Base-by-base conservation (phyloP, 2,113 vertebrate species). In the Peromyscus californicus region DNA sequence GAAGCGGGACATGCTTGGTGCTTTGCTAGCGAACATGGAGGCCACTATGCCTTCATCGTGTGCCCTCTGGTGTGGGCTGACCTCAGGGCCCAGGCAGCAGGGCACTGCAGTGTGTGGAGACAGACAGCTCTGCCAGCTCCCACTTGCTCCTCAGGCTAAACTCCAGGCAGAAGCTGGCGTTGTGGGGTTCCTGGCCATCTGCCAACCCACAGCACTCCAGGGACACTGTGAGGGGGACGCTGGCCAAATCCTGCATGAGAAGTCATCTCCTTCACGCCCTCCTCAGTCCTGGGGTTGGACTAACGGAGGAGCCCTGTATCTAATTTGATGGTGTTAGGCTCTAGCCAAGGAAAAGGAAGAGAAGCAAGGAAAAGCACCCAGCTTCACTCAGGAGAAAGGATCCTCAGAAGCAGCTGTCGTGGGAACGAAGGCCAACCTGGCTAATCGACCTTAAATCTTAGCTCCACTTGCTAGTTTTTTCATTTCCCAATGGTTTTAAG, bases 111-210 rank as follows among this genome's bases (percentile, higher is more conserved):
- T 90, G 16, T 67, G 92, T 45, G 95, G 86, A 90, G 95, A 72
- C 80, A 78, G 95, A 92, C 92, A 83, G 82, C 80, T 93, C 63
- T 86, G 83, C 86, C 76, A 88, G 96, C 90, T 98, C 45, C 90
- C 59, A 88, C 76, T 95, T 57, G 88, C 61, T 90, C 90, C 88
- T 95, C 72, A 93, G 97, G 96, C 95, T 86, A 65, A 93, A 92
- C 93, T 96, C 96, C 97, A 92, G 94, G 97, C 97, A 98, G 97
- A 97, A 98, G 97, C 91, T 97, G 89, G 95, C 97, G 51, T 96
- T 76, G 93, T 89, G 96, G 95, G 96, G 89, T 91, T 98, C 89
- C 96, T 97, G 97, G 97, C 51, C 0, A 59, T 51, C 93, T 97
- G 98, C 98, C 98, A 97, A 97, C 12, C 72, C 89, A 42, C 0